Conservation (phyloP, 2,888 invertebrate genomes). For the Latheticus oryzae region DNA sequence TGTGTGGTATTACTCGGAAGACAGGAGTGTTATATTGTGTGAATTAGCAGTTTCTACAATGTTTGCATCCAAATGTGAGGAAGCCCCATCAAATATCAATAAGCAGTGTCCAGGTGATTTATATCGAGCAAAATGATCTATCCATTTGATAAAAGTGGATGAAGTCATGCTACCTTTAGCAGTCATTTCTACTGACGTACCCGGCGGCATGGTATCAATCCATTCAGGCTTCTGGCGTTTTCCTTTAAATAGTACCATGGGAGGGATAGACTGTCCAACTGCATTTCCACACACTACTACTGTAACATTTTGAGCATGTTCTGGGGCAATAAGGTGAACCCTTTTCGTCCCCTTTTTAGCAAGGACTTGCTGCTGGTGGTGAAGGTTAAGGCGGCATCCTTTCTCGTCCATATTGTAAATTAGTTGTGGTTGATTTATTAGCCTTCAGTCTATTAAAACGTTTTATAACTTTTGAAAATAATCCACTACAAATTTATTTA, state of each 20-base stretch:
- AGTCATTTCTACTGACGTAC: slow-evolving; percentile 47
- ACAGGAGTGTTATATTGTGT: too few relatives aligned
- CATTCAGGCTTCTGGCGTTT: slow-evolving; percentile 49
- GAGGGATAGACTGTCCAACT: slow-evolving; percentile 53
- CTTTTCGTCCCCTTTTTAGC: slow-evolving; percentile 53
- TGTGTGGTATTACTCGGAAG: slow-evolving; percentile 60
- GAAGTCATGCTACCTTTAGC: slow-evolving; percentile 54
- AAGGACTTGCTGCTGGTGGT: slow-evolving; percentile 52
- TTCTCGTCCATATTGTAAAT: slow-evolving; percentile 57
- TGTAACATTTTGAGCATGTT: slow-evolving; percentile 59
- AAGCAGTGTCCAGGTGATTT: slow-evolving; percentile 46
- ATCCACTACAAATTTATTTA: too few relatives aligned
- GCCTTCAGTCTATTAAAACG: too few relatives aligned
- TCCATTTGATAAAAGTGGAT: slow-evolving; percentile 46
- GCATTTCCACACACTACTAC: slow-evolving; percentile 56
- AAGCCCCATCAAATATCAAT: slow-evolving; percentile 55
- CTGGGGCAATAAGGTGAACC: slow-evolving; percentile 52
- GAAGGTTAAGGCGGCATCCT: slow-evolving; percentile 52
- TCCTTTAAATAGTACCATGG: slow-evolving; percentile 55
- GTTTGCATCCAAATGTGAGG: slow-evolving; percentile 51
- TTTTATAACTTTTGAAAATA: too few relatives aligned
- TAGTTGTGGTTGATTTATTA: too few relatives aligned
- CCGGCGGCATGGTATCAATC: slow-evolving; percentile 50
- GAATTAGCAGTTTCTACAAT: slow-evolving; percentile 56
- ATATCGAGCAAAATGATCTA: slow-evolving; percentile 51